Evolutionary conservation across 1,140 invertebrate species (phyloP).

Genomic region (Rhyacophila brunnea): DNA sequence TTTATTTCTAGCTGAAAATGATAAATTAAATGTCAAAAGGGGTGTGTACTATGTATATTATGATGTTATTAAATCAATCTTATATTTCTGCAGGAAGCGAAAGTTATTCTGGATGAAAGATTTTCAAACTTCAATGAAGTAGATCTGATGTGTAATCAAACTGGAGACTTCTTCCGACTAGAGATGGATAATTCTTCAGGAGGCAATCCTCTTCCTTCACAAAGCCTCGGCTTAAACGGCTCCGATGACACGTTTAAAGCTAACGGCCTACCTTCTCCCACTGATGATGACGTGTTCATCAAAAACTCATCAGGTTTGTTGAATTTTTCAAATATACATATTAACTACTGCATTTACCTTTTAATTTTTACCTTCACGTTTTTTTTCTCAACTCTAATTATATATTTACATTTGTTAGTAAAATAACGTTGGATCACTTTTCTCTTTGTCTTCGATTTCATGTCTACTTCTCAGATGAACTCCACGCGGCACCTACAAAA

Average conservation of each 20-base stretch:
- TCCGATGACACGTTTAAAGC: constrained; percentile 21
- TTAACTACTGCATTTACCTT: no score
- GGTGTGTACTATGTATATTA: no score
- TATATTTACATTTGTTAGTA: no score
- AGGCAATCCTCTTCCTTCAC: constrained; percentile 7
- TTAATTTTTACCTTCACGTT: no score
- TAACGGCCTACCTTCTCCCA: constrained; percentile 28
- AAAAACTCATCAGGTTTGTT: constrained; percentile 25
- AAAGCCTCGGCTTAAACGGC: constrained; percentile 20
- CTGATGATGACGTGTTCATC: constrained; percentile 31
- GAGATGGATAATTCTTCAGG: constrained; percentile 38
- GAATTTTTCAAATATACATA: neutral
- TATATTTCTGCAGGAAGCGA: constrained; percentile 64
- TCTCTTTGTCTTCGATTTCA: no score
- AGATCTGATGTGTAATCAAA: constrained; percentile 39
- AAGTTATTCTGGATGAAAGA: constrained; percentile 81
- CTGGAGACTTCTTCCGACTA: constrained; percentile 53
- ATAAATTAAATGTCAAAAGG: no score
- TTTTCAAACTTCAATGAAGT: constrained; percentile 50
- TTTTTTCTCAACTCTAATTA: no score
- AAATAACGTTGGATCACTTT: neutral
- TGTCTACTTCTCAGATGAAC: no score
- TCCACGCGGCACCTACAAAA: no score
- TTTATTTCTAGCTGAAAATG: no score
- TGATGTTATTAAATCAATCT: no score